Percentiles rank a stretch among this genome's conserved stretches.
These are phyloP conservation scores for Drosophila pachea DNA, from an alignment of 1,140 invertebrate species.

Conservation along the genomic window DNA sequence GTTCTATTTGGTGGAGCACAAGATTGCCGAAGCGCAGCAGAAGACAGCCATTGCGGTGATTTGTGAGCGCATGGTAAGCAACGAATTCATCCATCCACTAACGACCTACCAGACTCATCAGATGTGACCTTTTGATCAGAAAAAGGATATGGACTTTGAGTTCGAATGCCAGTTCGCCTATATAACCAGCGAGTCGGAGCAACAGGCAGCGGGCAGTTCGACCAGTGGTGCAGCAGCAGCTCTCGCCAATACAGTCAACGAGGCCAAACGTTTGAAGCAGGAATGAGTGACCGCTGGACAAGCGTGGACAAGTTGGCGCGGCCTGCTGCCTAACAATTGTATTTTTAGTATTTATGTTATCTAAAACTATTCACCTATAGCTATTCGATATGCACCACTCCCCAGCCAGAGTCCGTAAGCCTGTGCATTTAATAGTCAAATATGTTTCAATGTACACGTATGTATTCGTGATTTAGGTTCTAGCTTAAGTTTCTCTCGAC, in stretches of 20 bases:
- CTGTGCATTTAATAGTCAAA: constrained; percentile 61
- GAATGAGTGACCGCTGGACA: constrained; percentile 55
- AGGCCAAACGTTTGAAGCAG: constrained; percentile 72
- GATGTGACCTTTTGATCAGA: constrained; percentile 48
- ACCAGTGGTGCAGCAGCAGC: constrained; percentile 12
- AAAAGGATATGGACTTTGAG: constrained; percentile 76
- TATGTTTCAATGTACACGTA: constrained; percentile 11
- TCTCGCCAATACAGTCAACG: constrained; percentile 43
- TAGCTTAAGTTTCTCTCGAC: constrained; percentile 58
- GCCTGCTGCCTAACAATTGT: not conserved
- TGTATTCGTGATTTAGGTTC: constrained; percentile 53
- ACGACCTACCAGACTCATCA: constrained; percentile 1
- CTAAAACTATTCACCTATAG: constrained; percentile 12
- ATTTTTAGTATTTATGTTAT: constrained; percentile 44
- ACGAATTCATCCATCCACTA: not conserved
- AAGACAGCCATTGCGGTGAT: constrained; percentile 97
- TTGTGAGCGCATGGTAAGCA: constrained; percentile 78
- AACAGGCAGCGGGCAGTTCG: constrained; percentile 47
- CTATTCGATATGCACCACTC: constrained; percentile 23
- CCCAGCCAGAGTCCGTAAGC: constrained; percentile 17
- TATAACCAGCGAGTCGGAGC: constrained; percentile 66
- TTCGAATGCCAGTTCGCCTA: constrained; percentile 76
- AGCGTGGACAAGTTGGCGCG: not conserved
- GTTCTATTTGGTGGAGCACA: constrained; percentile 98
- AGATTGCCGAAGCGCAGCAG: constrained; percentile 93